Evolutionary conservation across 2,113 vertebrate species (phyloP).

Genomic region (Panthera tigris): DNA sequence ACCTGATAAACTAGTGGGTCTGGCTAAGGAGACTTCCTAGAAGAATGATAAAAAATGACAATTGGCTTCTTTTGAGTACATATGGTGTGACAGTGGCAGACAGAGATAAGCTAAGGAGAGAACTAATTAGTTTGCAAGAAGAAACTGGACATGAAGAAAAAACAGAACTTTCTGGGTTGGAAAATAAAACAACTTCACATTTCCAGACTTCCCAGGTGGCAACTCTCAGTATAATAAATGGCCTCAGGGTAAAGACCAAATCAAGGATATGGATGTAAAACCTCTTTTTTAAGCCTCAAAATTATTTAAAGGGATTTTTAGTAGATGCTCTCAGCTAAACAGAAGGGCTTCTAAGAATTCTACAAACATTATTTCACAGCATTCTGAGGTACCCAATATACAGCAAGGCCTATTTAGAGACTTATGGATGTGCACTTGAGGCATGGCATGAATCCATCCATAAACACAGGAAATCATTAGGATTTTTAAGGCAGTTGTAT

Average conservation of each 20-base stretch:
- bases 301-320: neutral
- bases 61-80: neutral
- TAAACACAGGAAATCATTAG: neutral
- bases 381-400: neutral
- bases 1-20: neutral
- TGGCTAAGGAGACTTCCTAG: neutral
- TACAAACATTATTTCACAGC: neutral
- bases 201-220: neutral
- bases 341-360: neutral
- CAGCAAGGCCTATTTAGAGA: neutral
- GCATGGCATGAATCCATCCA: neutral
- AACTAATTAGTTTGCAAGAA: neutral
- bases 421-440: neutral
- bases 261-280: neutral
- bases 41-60: neutral
- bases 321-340: neutral
- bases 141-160: conserved; percentile 2
- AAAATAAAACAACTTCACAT: neutral
- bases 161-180: neutral
- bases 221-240: neutral
- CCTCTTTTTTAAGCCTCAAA: neutral
- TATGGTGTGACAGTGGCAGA: neutral
- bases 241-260: neutral
- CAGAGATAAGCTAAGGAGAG: neutral
- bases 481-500: neutral